Conservation (phyloP, 1,140 invertebrate genomes). For the Wiebesia pumilae region DNA sequence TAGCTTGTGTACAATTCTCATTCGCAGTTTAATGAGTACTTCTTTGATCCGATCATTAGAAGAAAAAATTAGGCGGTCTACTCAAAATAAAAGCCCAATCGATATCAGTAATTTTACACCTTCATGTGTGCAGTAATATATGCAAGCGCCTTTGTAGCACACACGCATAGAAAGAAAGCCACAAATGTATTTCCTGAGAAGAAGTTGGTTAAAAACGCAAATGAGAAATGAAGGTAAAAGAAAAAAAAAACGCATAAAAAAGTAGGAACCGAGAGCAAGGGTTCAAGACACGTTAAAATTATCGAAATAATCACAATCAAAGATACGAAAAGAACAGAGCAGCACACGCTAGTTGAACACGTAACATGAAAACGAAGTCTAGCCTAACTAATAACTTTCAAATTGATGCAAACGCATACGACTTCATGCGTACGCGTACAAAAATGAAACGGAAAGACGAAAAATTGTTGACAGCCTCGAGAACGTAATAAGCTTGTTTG, state of each 20-base stretch:
- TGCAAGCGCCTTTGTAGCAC: neutral
- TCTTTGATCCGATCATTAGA: neutral
- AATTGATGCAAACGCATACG: constrained; percentile 35
- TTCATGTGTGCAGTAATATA: neutral
- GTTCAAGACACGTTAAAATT: constrained; percentile 49
- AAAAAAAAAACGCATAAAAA: neutral
- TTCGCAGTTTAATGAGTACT: constrained; percentile 6
- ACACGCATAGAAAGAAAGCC: neutral
- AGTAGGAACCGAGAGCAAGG: neutral
- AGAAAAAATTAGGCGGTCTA: constrained; percentile 28
- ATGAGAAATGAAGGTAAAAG: constrained; percentile 31
- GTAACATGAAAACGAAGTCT: neutral
- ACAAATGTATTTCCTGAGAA: constrained; percentile 30
- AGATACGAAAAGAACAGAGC: neutral
- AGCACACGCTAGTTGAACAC: neutral
- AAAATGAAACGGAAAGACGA: neutral
- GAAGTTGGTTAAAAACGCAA: neutral
- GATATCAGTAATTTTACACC: constrained; percentile 10
- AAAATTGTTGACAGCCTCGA: constrained; percentile 33
- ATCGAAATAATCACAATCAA: constrained; percentile 50
- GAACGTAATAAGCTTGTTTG: constrained; percentile 16
- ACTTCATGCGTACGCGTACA: neutral
- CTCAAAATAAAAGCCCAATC: constrained; percentile 39
- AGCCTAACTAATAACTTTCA: neutral
- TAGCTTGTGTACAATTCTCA: neutral